Conservation (phyloP, 2,113 vertebrate species). For the Myrmecophaga tridactyla region DNA sequence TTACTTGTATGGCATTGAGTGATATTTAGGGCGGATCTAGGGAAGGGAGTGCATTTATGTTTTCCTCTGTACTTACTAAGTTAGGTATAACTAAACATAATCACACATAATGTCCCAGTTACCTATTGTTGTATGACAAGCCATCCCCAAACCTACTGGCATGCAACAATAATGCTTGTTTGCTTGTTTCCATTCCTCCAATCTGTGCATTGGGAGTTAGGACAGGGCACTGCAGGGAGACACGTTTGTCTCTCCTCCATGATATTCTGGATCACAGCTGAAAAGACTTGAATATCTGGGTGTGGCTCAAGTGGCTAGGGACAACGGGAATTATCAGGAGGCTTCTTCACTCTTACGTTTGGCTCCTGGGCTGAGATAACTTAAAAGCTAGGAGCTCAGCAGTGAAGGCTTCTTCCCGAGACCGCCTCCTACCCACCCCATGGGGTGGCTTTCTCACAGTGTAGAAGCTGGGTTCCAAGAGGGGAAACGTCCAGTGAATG, state of each 20-base stretch:
- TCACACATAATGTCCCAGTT: neutral
- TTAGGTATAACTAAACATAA: neutral
- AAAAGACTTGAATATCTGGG: neutral
- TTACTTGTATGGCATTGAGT: neutral
- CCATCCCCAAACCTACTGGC: neutral
- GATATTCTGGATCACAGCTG: neutral
- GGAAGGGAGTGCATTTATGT: neutral
- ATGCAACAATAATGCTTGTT: too few relatives aligned
- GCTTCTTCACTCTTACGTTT: neutral
- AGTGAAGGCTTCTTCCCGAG: rapidly evolving
- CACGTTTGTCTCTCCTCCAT: neutral
- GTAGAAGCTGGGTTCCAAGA: neutral
- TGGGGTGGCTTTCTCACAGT: neutral
- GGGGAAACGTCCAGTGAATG: neutral
- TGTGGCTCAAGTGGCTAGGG: neutral
- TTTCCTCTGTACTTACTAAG: neutral
- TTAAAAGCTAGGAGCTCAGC: neutral
- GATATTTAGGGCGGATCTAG: neutral
- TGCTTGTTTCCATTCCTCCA: neutral
- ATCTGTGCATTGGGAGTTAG: neutral
- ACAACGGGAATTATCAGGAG: neutral
- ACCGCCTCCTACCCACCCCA: too few relatives aligned
- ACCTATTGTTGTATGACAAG: neutral
- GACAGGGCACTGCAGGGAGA: neutral
- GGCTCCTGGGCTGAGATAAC: neutral